Base-by-base conservation (phyloP, 2,113 vertebrate species). In the Varanus salvator region DNA sequence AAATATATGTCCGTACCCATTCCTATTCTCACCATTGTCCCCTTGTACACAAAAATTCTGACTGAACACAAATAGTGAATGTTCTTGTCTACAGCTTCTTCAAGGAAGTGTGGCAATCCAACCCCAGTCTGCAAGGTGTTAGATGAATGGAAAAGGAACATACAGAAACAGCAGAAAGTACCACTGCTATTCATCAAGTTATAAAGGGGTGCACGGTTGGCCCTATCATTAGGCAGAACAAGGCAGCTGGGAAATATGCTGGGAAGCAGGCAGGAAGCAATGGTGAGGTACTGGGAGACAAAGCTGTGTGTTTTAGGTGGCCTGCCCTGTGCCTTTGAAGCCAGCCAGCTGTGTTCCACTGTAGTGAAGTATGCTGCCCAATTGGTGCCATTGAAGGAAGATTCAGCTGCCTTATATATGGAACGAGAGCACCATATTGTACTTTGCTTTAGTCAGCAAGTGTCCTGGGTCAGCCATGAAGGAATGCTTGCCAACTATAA, bases 1-100 rank as follows among this genome's bases (percentile, higher is more conserved):
- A 0, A 0, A 17, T 57, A n/a, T 14, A 3, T 44, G 44, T 85
- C 23, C 81, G 74, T 69, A 44, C 54, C 31, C 11, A 74, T 44
- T 68, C 81, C 88, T 69, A 31, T 19, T 2, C 6, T 23, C 29
- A 6, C 27, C 25, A 17, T 81, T 76, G 6, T 4, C 1, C 85
- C 74, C 15, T n/a, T 90, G 21, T 0, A 34, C 8, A 81, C 76
- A 38, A 12, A 80, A 80, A 80, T 44, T 29, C 66, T 8, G 15
- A 50, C 8, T 0, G 38, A 90, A 69, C 38, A 66, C 89, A 64
- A 12, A 6, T 3, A 44, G 54, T 57, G 52, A 64, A 54, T 25
- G 31, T 76, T 87, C 12, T 1, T 29, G 48, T 77, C 52, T 76
- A 48, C 14, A 34, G 76, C 25, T 38, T n/a, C 0, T 71, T 21